Percentiles rank a stretch among this genome's conserved stretches.
phyloP scores from a whole-genome alignment of 2,888 invertebrate species.

The Lymantria dispar region DNA sequence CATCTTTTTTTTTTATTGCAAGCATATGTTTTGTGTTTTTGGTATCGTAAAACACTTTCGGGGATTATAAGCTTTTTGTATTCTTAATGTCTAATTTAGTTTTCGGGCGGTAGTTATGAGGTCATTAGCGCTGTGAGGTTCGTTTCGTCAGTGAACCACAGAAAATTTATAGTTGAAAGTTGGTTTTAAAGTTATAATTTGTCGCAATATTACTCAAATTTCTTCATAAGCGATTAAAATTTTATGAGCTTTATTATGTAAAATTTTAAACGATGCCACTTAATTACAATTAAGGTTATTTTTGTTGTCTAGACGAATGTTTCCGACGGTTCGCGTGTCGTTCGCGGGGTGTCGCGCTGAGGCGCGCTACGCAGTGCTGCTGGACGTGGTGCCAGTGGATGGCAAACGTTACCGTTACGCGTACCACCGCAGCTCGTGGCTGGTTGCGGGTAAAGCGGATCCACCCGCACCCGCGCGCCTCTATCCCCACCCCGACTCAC shows the following conservation, averaged over 20 bases:
- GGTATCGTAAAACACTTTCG: constrained; percentile 75
- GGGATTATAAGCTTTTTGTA: constrained; percentile 69
- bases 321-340: constrained; percentile 97
- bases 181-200: constrained; percentile 53
- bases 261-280: constrained; percentile 14
- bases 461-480: constrained; percentile 97
- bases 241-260: not conserved
- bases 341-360: constrained; percentile 93
- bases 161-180: constrained; percentile 52
- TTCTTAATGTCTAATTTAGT: constrained; percentile 74
- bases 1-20: constrained; percentile 78
- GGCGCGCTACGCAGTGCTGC: constrained; percentile 94
- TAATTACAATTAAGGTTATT: constrained; percentile 9
- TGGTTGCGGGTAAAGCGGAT: constrained; percentile 99
- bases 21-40: constrained; percentile 65
- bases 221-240: constrained; percentile 15
- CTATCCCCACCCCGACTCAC: constrained; percentile 98
- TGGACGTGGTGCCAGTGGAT: constrained; percentile 98
- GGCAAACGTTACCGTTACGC: constrained; percentile 98
- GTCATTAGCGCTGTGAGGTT: constrained; percentile 68
- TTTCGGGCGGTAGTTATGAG: constrained; percentile 64
- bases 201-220: constrained; percentile 36
- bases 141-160: constrained; percentile 39
- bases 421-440: constrained; percentile 98
- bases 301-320: constrained; percentile 91